phyloP scores from a whole-genome alignment of 2,888 invertebrate species.

The Nezara viridula region DNA sequence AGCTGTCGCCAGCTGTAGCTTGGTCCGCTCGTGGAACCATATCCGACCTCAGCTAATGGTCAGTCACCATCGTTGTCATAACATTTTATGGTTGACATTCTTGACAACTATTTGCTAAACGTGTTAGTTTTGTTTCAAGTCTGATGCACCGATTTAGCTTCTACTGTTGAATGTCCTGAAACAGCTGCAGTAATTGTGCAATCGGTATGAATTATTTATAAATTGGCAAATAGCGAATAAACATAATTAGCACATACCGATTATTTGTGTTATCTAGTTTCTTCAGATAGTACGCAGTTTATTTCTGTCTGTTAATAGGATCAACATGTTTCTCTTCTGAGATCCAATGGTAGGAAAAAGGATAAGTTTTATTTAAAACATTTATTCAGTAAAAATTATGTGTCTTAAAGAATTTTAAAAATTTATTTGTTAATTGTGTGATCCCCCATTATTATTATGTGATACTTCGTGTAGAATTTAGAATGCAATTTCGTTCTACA shows the following conservation, averaged over 20 bases:
- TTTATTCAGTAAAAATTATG: background rate
- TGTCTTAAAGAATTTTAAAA: no score
- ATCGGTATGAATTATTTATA: constrained; percentile 2
- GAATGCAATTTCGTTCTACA: no score
- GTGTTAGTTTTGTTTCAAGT: background rate
- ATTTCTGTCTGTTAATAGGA: no score
- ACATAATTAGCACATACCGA: background rate
- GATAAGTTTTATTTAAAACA: background rate
- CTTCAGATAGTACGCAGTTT: background rate
- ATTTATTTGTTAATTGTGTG: no score
- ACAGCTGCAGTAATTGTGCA: background rate
- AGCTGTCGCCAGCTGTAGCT: background rate
- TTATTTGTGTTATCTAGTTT: background rate
- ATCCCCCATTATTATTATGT: no score
- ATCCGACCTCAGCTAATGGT: background rate
- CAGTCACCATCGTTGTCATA: background rate
- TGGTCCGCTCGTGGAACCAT: no score
- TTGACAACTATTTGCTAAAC: background rate
- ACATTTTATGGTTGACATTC: constrained; percentile 20
- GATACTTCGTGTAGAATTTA: no score
- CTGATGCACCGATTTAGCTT: background rate
- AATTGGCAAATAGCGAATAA: background rate
- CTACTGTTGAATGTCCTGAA: background rate
- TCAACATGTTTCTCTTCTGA: background rate
- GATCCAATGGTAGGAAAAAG: background rate